Evolutionary conservation across 2,113 vertebrate genomes (phyloP).

Genomic region (Myotis lucifugus): DNA sequence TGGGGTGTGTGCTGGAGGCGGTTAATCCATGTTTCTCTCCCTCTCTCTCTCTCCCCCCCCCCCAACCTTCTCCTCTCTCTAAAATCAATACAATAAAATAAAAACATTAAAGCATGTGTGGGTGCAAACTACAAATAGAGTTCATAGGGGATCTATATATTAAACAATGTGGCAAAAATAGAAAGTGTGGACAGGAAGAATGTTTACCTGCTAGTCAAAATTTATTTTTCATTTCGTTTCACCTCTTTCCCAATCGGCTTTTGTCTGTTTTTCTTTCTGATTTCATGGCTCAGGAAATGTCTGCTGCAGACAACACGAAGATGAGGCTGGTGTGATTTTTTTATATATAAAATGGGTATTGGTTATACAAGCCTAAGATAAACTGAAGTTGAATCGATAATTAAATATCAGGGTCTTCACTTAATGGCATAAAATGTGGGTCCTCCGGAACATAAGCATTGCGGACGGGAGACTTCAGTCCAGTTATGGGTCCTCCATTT

Average conservation of each 20-base stretch:
- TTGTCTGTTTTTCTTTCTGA: not conserved
- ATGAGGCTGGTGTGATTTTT: not conserved
- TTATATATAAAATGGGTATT: not conserved
- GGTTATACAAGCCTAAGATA: not conserved
- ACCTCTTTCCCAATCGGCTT: not conserved
- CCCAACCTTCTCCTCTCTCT: not conserved
- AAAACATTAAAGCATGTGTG: not conserved
- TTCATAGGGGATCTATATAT: not conserved
- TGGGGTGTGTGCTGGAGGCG: not conserved
- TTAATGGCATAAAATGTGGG: not conserved
- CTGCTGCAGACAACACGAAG: not conserved
- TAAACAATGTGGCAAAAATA: not conserved
- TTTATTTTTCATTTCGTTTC: not conserved
- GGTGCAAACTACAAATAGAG: not conserved
- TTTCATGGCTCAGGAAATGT: not conserved
- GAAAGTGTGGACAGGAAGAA: not conserved
- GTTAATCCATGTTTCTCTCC: not conserved
- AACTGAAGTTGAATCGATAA: slow-evolving; percentile 21
- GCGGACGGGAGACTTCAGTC: not conserved
- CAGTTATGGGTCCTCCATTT: not conserved
- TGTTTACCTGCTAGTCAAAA: not conserved
- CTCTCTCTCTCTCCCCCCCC: too few species aligned
- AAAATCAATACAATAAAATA: not conserved
- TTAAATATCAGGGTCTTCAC: slow-evolving; percentile 16
- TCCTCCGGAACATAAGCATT: not conserved